Base-by-base conservation (phyloP, 1,140 invertebrate genomes). In the Rhopalosiphum padi region DNA sequence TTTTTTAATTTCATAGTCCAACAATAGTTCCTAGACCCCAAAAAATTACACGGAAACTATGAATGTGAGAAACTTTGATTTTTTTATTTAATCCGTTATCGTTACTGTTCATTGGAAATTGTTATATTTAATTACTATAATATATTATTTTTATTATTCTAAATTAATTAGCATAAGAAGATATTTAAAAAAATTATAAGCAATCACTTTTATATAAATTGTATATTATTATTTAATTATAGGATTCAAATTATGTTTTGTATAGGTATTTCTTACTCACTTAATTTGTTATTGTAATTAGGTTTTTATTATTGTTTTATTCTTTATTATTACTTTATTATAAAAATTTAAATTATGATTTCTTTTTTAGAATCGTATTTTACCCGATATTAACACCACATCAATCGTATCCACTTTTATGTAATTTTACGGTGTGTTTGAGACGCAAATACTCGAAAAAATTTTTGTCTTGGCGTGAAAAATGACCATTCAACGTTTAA, bases 401-500 rank as follows among this genome's bases (percentile, higher is more conserved):
- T 90, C 8, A 23, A 37, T 30, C 7, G 88, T 68, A n/a, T 55
- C n/a, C n/a, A 77, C 37, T 43, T 25, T 77, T 21, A 68, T 68
- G 37, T 43, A 91, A 77, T 91, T 91, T 91, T 91, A 91, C 60
- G 60, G 60, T 22, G 6, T 77, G 53, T 91, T 77, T 46, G 43
- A 82, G 30, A 82, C 37, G 25, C 15, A 43, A 48, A 82, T 82
- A 77, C 55, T 48, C 41, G 41, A 91, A 91, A 46, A 46, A 41
- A 77, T 91, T 91, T 51, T 91, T 23, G 90, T 35, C 18, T 46
- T n/a, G 60, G 68, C 41, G 90, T 91, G 90, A 91, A 77, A 91
- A 91, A 89, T 89, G 88, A 37, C 51, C 35, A 22, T 89, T 89
- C 88, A 15, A 51, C 90, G 90, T 68, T 91, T 91, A 91, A 91